Conservation (phyloP, 1,140 invertebrate species). For the Neodiprion fabricii region DNA sequence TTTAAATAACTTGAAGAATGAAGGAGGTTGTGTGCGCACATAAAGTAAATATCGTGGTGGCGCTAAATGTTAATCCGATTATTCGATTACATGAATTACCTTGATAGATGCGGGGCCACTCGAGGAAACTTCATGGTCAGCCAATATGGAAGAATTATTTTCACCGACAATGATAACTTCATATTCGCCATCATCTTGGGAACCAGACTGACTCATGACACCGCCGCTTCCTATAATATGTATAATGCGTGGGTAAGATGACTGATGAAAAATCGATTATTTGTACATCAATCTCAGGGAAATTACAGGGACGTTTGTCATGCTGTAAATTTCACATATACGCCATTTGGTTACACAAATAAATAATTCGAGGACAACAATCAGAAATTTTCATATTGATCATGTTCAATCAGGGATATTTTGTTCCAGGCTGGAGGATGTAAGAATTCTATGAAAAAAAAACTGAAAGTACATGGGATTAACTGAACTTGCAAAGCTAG, state of each 20-base stretch:
- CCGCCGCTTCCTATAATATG: constrained; percentile 53
- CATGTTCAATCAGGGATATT: neutral
- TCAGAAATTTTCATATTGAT: neutral
- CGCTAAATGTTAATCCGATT: neutral
- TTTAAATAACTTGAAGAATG: neutral
- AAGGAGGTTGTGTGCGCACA: neutral
- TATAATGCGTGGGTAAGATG: neutral
- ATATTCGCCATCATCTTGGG: constrained; percentile 81
- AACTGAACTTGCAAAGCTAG: too few relatives aligned
- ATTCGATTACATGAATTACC: constrained; percentile 63
- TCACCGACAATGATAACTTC: constrained; percentile 91
- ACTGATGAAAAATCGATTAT: neutral
- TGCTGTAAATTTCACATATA: neutral
- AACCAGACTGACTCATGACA: constrained; percentile 57
- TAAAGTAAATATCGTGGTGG: neutral
- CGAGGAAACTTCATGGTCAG: constrained; percentile 77
- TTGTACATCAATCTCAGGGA: neutral
- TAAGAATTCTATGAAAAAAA: too few relatives aligned
- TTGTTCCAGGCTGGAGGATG: too few relatives aligned
- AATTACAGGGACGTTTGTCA: neutral
- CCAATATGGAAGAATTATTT: constrained; percentile 81
- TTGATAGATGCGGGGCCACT: constrained; percentile 81
- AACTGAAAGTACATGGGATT: too few relatives aligned
- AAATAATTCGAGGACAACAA: neutral
- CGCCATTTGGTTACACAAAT: neutral